phyloP scores from a whole-genome alignment of 2,797 vertebrate genomes.

The Parambassis ranga region DNA sequence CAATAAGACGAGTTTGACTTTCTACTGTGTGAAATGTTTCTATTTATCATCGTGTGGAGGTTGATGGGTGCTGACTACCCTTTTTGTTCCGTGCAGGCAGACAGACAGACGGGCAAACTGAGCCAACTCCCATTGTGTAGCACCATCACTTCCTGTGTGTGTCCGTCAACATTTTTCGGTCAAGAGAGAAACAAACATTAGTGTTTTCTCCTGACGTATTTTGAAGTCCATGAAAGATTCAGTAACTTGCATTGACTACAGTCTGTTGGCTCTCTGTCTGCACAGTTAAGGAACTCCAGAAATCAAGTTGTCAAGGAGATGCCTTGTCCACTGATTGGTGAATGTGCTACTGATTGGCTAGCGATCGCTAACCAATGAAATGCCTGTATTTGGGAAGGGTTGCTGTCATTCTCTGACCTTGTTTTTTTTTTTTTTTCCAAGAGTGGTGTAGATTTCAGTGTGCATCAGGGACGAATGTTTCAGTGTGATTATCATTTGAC shows the following conservation, averaged over 20 bases:
- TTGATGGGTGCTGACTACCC: constrained; percentile 46
- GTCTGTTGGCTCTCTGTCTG: constrained; percentile 16
- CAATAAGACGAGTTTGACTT: constrained; percentile 77
- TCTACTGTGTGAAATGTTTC: constrained; percentile 65
- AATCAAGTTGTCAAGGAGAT: constrained; percentile 17
- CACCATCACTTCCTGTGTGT: background rate
- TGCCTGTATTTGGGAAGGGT: constrained; percentile 46
- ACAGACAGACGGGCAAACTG: constrained; percentile 29
- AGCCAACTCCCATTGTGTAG: constrained; percentile 26
- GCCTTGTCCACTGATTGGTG: constrained; percentile 57
- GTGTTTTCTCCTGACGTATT: background rate
- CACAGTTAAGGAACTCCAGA: constrained; percentile 20
- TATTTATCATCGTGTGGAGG: constrained; percentile 63
- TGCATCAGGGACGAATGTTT: constrained; percentile 42
- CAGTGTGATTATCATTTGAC: constrained; percentile 34
- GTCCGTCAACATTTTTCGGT: background rate
- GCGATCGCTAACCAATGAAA: constrained; percentile 32
- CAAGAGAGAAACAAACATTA: constrained; percentile 8
- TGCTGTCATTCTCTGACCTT: constrained; percentile 21
- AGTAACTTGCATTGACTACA: background rate
- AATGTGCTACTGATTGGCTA: constrained; percentile 61
- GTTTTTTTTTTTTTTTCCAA: constrained; percentile 5
- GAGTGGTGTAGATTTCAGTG: constrained; percentile 32
- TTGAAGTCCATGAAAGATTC: background rate
- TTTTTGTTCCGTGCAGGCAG: constrained; percentile 3